phyloP scores from a whole-genome alignment of 2,797 vertebrate species.

The Atherinosoma microstoma region DNA sequence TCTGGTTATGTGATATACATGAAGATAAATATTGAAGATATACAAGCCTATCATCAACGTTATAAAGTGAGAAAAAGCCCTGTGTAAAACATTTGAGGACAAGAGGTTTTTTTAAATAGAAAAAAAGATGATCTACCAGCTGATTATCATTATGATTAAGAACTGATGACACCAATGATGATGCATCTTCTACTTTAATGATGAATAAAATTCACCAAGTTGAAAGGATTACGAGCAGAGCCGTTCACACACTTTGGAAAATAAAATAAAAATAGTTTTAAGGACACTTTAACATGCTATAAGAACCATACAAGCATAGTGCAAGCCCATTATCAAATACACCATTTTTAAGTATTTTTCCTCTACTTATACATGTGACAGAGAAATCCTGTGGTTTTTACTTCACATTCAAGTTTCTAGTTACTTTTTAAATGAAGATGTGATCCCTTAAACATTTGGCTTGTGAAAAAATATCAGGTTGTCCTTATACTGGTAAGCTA shows the following conservation, averaged over 20 bases:
- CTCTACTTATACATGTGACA: background rate
- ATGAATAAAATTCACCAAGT: conserved; percentile 63
- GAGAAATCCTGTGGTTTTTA: background rate
- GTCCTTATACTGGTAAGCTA: background rate
- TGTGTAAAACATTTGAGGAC: conserved; percentile 32
- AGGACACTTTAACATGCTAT: conserved; percentile 44
- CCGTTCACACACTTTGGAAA: conserved; percentile 10
- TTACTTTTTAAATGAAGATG: background rate
- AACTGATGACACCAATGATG: conserved; percentile 48
- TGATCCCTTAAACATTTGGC: background rate
- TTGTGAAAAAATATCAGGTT: background rate
- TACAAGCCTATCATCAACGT: conserved; percentile 7
- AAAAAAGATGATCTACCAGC: conserved; percentile 31
- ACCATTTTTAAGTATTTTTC: background rate
- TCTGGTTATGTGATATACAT: conserved; percentile 16
- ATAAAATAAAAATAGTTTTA: conserved; percentile 7
- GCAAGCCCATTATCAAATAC: background rate
- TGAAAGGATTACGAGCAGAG: conserved; percentile 40
- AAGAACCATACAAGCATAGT: conserved; percentile 36
- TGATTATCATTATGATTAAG: conserved; percentile 44
- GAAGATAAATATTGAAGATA: conserved; percentile 12
- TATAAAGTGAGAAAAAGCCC: conserved; percentile 8
- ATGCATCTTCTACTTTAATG: conserved; percentile 49
- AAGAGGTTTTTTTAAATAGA: background rate
- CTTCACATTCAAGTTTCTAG: background rate